These are phyloP conservation scores for Pyrrhia umbra DNA, from an alignment of 2,888 invertebrate species.

Conservation along the genomic window DNA sequence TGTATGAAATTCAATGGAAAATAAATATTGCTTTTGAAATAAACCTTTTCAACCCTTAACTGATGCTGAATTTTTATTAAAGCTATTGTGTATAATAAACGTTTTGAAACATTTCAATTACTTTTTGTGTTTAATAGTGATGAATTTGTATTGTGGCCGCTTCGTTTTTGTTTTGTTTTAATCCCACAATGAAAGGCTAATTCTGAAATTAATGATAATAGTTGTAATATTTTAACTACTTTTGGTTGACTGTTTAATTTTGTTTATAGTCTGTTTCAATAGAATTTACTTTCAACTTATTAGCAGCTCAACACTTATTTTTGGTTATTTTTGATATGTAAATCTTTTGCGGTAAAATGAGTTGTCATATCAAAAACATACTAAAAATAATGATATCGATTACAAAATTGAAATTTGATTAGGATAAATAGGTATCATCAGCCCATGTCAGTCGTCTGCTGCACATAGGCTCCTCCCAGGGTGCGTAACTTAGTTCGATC, in stretches of 20 bases:
- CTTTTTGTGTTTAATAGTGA: neutral
- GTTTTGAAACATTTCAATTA: slow-evolving; percentile 13
- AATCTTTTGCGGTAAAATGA: no score
- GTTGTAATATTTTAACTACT: slow-evolving; percentile 16
- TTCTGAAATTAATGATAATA: slow-evolving; percentile 16
- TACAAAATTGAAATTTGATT: no score
- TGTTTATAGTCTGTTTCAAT: slow-evolving; percentile 1
- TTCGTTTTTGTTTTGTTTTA: neutral
- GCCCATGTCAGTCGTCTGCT: no score
- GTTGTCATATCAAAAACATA: no score
- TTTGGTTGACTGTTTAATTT: slow-evolving; percentile 23
- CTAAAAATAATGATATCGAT: no score
- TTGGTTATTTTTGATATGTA: no score
- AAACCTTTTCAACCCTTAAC: slow-evolving; percentile 34
- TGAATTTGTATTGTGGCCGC: neutral
- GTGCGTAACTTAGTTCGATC: no score
- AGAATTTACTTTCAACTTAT: no score
- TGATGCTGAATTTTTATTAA: slow-evolving; percentile 16
- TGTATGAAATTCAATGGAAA: slow-evolving; percentile 47
- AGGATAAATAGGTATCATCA: no score
- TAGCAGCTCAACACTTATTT: no score
- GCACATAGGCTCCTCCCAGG: no score
- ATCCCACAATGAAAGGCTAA: slow-evolving; percentile 1
- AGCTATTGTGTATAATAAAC: slow-evolving; percentile 11
- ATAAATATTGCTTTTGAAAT: slow-evolving; percentile 44